Conservation (phyloP, 2,113 vertebrate genomes). For the Hippopotamus amphibius region DNA sequence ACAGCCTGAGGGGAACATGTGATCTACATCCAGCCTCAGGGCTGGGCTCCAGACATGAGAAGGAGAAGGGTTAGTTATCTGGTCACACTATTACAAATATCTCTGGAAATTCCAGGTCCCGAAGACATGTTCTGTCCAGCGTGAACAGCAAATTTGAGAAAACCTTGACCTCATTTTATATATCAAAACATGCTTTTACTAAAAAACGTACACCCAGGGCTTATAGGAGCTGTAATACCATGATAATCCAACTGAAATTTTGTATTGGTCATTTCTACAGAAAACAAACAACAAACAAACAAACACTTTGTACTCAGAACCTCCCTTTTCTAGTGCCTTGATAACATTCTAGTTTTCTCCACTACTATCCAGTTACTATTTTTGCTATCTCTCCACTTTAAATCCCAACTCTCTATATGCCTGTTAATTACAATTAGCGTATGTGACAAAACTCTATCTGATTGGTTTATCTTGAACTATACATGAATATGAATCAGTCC, state of each 20-base stretch:
- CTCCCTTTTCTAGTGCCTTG: not conserved
- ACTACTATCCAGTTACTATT: not conserved
- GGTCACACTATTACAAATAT: not conserved
- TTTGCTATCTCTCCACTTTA: not conserved
- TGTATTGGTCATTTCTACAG: not conserved
- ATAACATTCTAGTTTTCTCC: not conserved
- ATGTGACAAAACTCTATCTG: not conserved
- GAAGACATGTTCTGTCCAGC: not conserved
- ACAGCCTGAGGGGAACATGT: not conserved
- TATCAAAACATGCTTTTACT: not conserved
- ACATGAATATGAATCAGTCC: not conserved
- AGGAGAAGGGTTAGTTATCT: not conserved
- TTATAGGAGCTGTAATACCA: not conserved
- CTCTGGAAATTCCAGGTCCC: not conserved
- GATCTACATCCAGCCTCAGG: not conserved
- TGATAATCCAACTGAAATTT: not conserved
- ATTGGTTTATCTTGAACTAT: not conserved
- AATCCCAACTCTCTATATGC: not conserved
- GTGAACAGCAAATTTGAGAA: not conserved
- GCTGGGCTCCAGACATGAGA: not conserved
- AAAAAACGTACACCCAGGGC: not conserved
- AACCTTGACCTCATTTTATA: not conserved
- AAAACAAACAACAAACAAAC: conserved; percentile 5
- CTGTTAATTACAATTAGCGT: not conserved
- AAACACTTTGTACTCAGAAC: not conserved